A percentile compares a stretch with the other conserved stretches of the same genome.
phyloP scores from a whole-genome alignment of 2,888 invertebrate species.

The Drosophila gaucha region DNA sequence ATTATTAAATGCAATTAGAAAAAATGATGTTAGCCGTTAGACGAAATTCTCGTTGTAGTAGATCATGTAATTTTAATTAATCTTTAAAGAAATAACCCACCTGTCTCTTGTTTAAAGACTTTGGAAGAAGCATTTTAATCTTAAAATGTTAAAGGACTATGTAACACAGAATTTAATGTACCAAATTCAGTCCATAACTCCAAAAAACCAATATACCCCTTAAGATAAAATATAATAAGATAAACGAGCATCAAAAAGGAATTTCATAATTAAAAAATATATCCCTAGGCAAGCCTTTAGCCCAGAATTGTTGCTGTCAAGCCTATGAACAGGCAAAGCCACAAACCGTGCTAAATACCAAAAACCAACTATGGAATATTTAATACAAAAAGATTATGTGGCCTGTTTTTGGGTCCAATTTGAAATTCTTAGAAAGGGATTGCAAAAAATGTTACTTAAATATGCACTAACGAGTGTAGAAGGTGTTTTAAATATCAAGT shows the following conservation, averaged over 20 bases:
- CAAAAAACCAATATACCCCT: not conserved
- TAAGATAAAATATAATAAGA: too few relatives aligned
- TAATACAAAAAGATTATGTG: conserved; percentile 1
- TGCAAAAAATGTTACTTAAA: not conserved
- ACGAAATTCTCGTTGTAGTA: too few relatives aligned
- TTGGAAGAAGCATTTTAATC: too few relatives aligned
- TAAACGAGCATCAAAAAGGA: not conserved
- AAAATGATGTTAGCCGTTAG: too few relatives aligned
- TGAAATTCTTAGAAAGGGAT: not conserved
- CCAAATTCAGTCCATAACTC: too few relatives aligned
- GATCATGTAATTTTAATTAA: too few relatives aligned
- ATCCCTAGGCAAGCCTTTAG: not conserved
- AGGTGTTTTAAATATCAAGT: not conserved
- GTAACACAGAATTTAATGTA: too few relatives aligned
- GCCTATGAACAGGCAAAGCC: too few relatives aligned
- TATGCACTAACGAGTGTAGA: conserved; percentile 7
- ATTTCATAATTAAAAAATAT: not conserved
- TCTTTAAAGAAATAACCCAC: too few relatives aligned
- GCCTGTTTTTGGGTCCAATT: not conserved
- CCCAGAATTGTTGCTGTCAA: not conserved
- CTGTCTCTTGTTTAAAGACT: too few relatives aligned
- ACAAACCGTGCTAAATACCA: not conserved
- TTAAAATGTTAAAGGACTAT: too few relatives aligned
- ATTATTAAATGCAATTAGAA: too few relatives aligned
- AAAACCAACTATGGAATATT: conserved; percentile 6